Evolutionary conservation across 2,797 vertebrate species (phyloP), one percentile per base, ranked within the genome.

Genomic region (Danio jaintianensis): DNA sequence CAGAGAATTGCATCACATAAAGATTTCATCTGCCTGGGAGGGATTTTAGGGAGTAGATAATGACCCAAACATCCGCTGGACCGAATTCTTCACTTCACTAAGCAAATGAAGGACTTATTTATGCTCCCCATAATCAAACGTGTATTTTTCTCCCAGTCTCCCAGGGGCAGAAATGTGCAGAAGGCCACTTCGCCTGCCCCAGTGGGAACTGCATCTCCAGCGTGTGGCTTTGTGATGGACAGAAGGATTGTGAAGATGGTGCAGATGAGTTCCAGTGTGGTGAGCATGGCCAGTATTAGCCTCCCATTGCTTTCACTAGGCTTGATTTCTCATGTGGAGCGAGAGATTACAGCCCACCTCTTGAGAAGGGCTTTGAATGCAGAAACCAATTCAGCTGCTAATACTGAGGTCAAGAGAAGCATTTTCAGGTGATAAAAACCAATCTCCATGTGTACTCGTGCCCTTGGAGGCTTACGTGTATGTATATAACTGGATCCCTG

Each of bases 161-260:
- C 92, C 95, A 95, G 82, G 96, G 96, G 89, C 95, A 96, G 91
- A 95, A 94, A 91, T 99, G 98, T 87, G 96, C 96, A 91, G 97
- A 99, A 81, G 98, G 97, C 88, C 97, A 99, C 94, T 99, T 99
- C 87, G 96, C 95, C 81, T 99, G 98, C 92, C 98, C 96, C 88
- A 97, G 95, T 90, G 98, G 98, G 86, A 97, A 97, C 93, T 99
- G 98, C 91, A 99, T 99, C 92, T 95, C 97, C 87, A 97, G 96
- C 45, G 96, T 97, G 79, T 99, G 98, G 98, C 91, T 99, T 84
- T 99, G 98, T 58, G 98, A 99, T 81, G 97, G 98, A 85, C 98
- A 99, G 87, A 98, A 96, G 89, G 98, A 99, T 90, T 99, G 98
- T 84, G 98, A 99, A 88, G 97, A 99, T 6, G 98, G 97, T 79